phyloP scores from a whole-genome alignment of 1,140 invertebrate species.

The Littorina saxatilis region DNA sequence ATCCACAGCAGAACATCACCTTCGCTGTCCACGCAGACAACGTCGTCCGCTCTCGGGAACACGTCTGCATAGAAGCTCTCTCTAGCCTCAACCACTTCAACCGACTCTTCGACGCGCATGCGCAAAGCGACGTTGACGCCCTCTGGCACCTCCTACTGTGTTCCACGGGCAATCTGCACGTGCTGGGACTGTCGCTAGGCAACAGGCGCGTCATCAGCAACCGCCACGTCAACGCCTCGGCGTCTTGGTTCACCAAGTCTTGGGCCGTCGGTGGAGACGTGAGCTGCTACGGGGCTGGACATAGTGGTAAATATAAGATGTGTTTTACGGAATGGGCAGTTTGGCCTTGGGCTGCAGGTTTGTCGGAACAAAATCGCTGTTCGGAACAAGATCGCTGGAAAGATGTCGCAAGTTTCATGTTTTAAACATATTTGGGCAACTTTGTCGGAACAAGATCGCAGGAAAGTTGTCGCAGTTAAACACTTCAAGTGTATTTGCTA shows the following conservation, averaged over 20 bases:
- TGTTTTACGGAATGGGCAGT: too few species aligned
- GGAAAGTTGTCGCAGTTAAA: too few species aligned
- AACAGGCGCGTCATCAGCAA: background rate
- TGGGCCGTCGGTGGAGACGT: background rate
- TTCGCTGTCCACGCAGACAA: slow-evolving; percentile 11
- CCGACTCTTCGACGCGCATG: background rate
- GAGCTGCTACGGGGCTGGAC: too few species aligned
- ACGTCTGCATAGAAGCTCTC: slow-evolving; percentile 1
- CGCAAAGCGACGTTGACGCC: background rate
- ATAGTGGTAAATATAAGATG: too few species aligned
- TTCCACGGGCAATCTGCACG: slow-evolving; percentile 1
- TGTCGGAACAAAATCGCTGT: too few species aligned
- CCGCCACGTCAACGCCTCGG: background rate
- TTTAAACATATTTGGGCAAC: too few species aligned
- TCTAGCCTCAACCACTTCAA: slow-evolving; percentile 24
- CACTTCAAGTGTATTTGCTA: too few species aligned
- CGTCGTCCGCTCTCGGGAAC: background rate
- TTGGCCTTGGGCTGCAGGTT: too few species aligned
- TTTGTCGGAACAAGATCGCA: too few species aligned
- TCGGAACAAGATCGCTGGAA: too few species aligned
- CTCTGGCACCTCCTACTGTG: slow-evolving; percentile 12
- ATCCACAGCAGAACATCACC: background rate
- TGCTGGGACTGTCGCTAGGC: background rate
- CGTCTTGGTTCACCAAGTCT: background rate
- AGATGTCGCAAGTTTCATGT: background rate